These are phyloP conservation scores for Acleris sparsana DNA, from an alignment of 2,888 invertebrate genomes.

Conservation along the genomic window DNA sequence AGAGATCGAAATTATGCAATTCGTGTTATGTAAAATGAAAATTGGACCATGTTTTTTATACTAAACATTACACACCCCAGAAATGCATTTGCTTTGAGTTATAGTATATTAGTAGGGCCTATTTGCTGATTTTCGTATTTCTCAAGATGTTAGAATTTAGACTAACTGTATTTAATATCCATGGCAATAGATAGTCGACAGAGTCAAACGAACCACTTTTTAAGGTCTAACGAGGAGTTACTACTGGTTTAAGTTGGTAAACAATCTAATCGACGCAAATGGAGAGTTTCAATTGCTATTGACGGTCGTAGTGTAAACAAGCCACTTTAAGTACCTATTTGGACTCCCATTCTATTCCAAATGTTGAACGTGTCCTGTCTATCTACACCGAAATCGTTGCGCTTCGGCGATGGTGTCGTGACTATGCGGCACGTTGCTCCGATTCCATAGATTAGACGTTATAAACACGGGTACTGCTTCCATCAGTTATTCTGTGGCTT, in stretches of 20 bases:
- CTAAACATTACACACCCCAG: too few species aligned
- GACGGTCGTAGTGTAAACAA: conserved; percentile 8
- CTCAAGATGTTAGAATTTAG: background rate
- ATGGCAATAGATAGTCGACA: background rate
- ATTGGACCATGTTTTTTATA: too few species aligned
- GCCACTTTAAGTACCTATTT: conserved; percentile 18
- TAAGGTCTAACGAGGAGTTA: conserved; percentile 27
- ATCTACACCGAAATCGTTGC: conserved; percentile 20
- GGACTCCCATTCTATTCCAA: conserved; percentile 4
- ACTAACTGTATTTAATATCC: too few species aligned
- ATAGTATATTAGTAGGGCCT: background rate
- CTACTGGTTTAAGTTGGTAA: conserved; percentile 30
- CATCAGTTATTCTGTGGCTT: conserved; percentile 18
- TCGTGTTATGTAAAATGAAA: too few species aligned
- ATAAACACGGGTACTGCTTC: conserved; percentile 5
- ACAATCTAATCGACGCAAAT: conserved; percentile 33
- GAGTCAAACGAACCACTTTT: conserved; percentile 12
- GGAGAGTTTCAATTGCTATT: conserved; percentile 29
- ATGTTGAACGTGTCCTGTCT: conserved; percentile 13
- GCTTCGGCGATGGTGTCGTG: conserved; percentile 25
- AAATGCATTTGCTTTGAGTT: conserved; percentile 7
- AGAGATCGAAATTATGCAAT: too few species aligned
- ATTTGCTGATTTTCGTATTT: conserved; percentile 14
- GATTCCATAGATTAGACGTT: conserved; percentile 35
- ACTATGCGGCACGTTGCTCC: conserved; percentile 30